Evolutionary conservation across 2,113 vertebrate species (phyloP).

Genomic region (Tenebrosternarchus preto): DNA sequence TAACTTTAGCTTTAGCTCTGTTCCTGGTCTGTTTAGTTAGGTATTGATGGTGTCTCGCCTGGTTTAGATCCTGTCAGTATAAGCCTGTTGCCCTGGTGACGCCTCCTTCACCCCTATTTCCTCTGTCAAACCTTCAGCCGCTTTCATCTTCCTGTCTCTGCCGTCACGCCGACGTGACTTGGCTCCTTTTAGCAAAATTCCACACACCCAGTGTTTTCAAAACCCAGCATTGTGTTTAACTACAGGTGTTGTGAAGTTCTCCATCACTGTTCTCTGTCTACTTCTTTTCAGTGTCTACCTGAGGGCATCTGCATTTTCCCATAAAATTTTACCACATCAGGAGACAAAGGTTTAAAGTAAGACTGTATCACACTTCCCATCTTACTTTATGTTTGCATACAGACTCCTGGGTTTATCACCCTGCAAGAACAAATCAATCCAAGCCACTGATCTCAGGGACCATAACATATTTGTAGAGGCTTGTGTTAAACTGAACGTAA

Average conservation of each 20-base stretch:
- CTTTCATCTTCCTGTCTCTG: conserved; percentile 71
- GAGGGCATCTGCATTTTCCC: conserved; percentile 60
- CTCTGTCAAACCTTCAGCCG: conserved; percentile 56
- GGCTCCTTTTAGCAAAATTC: conserved; percentile 74
- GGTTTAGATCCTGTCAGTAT: conserved; percentile 74
- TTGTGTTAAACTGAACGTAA: not conserved
- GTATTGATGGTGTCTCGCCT: conserved; percentile 64
- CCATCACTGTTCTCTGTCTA: not conserved
- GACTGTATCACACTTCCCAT: conserved; percentile 70
- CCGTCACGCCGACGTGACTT: conserved; percentile 73
- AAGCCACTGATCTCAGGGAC: not conserved
- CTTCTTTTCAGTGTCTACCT: conserved; percentile 40
- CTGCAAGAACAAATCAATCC: conserved; percentile 29
- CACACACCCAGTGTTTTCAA: conserved; percentile 68
- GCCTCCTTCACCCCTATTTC: conserved; percentile 74
- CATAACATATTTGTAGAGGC: not conserved
- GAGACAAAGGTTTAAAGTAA: conserved; percentile 44
- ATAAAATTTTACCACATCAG: conserved; percentile 70
- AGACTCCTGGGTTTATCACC: conserved; percentile 42
- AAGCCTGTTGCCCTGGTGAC: conserved; percentile 66
- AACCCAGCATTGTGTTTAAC: conserved; percentile 72
- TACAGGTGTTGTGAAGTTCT: conserved; percentile 73
- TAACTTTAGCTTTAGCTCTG: conserved; percentile 51
- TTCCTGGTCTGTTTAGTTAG: conserved; percentile 55
- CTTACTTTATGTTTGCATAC: conserved; percentile 54